Base-by-base conservation (phyloP, 2,888 invertebrate species). In the Drosophila recens region DNA sequence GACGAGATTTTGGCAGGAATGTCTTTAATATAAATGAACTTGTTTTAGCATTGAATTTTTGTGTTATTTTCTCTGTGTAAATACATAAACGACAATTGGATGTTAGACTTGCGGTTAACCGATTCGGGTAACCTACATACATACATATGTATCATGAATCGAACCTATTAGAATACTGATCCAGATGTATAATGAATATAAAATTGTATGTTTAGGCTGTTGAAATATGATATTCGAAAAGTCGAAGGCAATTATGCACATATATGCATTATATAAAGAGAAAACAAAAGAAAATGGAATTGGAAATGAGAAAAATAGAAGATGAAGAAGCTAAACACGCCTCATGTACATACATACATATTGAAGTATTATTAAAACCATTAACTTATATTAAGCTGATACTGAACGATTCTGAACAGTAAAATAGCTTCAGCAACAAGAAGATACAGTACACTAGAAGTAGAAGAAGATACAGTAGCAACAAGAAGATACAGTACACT, bases 321-420 rank as follows among this genome's bases (percentile, higher is more conserved):
- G 27, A 27, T 5, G 27, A 23, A 52, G n/a, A 68, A 53, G 42
- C 17, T 27, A 58, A 34, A 56, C 45, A 11, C 38, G n/a, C 40
- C 53, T 33, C 70, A 66, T 89, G 89, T 88, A 83, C 65, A 89
- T 86, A 82, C 66, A 74, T 82, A 27, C 27, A 27, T 27, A 72
- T 87, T 80, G 75, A 89, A 83, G 89, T 83, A 83, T 83, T 89
- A 89, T 84, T 87, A 71, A 84, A 72, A 69, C 59, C 65, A 69
- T 65, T 65, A 58, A 61, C 48, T 58, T 53, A 48, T 27, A 38
- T 40, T 58, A 61, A 62, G 51, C 67, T 53, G 56, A 63, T 57
- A 13, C 30, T 1, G 3, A 34, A 20, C 13, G 56, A 56, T 34
- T 70, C 61, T 57, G 49, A 42, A 48, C 27, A 51, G 48, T 68